Evolutionary conservation across 2,888 invertebrate species (phyloP).

Genomic region (Willowsia nigromaculata): DNA sequence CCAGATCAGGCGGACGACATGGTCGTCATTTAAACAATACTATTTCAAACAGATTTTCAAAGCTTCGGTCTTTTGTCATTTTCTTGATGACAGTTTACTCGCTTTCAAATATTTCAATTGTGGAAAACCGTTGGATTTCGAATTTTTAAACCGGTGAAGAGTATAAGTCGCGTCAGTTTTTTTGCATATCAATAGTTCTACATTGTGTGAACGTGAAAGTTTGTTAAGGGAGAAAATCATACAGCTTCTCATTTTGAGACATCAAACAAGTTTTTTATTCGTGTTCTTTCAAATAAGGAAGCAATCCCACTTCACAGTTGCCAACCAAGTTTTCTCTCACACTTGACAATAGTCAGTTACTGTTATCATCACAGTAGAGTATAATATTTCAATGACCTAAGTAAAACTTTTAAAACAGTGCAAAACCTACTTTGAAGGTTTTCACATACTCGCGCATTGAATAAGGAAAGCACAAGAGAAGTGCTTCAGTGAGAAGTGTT

Average conservation of each 20-base stretch:
- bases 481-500: conserved; percentile 15
- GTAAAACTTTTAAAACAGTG: not conserved
- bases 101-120: not conserved
- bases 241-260: not conserved
- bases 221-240: not conserved
- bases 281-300: not conserved
- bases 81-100: not conserved
- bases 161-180: not conserved
- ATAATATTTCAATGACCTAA: conserved; percentile 17
- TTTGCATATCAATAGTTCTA: not conserved
- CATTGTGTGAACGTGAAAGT: not conserved
- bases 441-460: not conserved
- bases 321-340: not conserved
- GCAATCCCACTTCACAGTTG: not conserved
- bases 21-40: not conserved
- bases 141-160: not conserved
- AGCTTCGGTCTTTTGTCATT: not conserved
- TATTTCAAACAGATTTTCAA: not conserved
- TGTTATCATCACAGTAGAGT: not conserved
- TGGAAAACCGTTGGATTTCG: not conserved
- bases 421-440: conserved; percentile 35
- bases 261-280: conserved; percentile 8
- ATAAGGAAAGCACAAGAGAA: not conserved
- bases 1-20: conserved; percentile 29
- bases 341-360: not conserved